A percentile compares a stretch with the other conserved stretches of the same genome.
phyloP scores from a whole-genome alignment of 2,888 invertebrate species.

The Acrobeloides nanus region DNA sequence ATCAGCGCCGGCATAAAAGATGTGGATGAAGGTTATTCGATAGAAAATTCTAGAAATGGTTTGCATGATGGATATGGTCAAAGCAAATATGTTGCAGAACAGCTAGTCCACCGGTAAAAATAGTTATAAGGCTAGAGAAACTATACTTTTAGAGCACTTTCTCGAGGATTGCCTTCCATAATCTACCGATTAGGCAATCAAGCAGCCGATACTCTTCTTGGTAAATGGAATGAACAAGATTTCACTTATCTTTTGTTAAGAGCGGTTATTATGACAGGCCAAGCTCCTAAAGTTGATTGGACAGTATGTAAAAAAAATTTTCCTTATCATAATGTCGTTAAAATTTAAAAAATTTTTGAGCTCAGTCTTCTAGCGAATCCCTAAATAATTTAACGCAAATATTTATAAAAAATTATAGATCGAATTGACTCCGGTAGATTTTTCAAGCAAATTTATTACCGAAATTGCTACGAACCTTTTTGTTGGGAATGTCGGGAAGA shows the following conservation, averaged over 20 bases:
- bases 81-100: constrained; percentile 57
- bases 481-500: constrained; percentile 53
- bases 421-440: constrained; percentile 57
- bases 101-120: constrained; percentile 50
- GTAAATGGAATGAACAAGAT: constrained; percentile 56
- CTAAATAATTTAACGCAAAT: background rate
- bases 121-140: background rate
- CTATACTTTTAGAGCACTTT: constrained; percentile 34
- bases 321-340: too few species aligned
- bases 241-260: constrained; percentile 55
- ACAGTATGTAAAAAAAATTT: constrained; percentile 10
- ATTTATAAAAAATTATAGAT: too few species aligned
- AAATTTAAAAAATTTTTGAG: background rate
- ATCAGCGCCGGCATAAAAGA: constrained; percentile 52
- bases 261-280: constrained; percentile 45
- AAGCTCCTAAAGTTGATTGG: constrained; percentile 51
- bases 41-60: constrained; percentile 33
- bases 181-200: constrained; percentile 56
- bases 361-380: background rate
- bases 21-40: constrained; percentile 52
- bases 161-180: constrained; percentile 55
- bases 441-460: constrained; percentile 53
- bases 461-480: constrained; percentile 48
- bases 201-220: constrained; percentile 25
- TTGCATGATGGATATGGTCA: constrained; percentile 56